Percentiles rank a stretch among this genome's conserved stretches.
Evolutionary conservation across 2,888 invertebrate genomes (phyloP).

Genomic region (Ferrisia virgata): DNA sequence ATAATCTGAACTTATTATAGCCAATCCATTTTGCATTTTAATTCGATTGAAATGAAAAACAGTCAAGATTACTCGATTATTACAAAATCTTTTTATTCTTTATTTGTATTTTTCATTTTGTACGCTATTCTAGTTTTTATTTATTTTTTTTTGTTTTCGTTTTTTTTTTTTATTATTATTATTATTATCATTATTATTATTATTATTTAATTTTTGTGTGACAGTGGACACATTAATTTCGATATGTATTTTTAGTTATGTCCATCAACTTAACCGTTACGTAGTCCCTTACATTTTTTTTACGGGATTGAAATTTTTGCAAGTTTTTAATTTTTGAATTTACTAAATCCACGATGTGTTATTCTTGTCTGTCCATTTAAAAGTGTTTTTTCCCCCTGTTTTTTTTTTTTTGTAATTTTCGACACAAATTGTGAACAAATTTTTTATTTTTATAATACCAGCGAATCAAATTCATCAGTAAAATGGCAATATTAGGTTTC

Average conservation of each 20-base stretch:
- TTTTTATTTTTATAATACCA: neutral
- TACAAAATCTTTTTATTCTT: neutral
- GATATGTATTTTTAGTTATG: neutral
- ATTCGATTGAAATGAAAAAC: neutral
- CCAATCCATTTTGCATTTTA: too few species aligned
- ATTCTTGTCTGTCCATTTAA: neutral
- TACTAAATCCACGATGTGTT: neutral
- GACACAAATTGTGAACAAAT: neutral
- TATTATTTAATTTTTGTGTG: neutral
- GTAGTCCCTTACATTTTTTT: neutral
- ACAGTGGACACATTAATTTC: neutral
- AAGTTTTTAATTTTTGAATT: neutral
- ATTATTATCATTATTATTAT: neutral
- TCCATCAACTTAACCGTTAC: too few species aligned
- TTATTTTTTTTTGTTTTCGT: neutral
- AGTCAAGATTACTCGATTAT: neutral
- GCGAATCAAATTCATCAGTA: neutral
- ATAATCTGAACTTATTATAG: neutral
- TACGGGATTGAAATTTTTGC: neutral
- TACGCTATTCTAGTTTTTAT: neutral
- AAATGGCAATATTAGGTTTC: neutral
- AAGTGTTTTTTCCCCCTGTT: too few species aligned
- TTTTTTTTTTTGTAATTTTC: neutral
- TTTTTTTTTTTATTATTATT: neutral
- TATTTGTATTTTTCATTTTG: neutral